Evolutionary conservation across 2,888 invertebrate genomes (phyloP), one percentile per base, ranked within the genome.

Genomic region (Spisula subtruncata): DNA sequence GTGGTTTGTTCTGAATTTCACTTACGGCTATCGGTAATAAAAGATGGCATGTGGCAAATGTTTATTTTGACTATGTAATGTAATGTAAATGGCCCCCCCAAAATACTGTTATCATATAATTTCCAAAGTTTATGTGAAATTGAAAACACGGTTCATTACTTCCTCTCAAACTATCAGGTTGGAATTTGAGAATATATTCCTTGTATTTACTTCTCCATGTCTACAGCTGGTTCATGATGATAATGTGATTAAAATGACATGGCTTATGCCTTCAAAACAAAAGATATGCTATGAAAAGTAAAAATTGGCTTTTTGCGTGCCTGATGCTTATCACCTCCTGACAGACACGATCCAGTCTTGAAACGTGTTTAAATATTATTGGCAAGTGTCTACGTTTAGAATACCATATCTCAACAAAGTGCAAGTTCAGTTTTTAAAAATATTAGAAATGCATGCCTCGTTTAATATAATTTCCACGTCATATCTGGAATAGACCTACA

Each of bases 31-130:
- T 8, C 41, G 8, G 41, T 41, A 75, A 75, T 75, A 75, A 75
- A 75, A 75, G 29, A 75, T 35, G 75, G 75, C 75, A 75, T 75
- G 75, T 75, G 75, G 75, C 35, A 10, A 35, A 32, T 32, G 75
- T 75, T 35, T 75, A 75, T 32, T 75, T 75, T 75, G 75, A 75
- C 32, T 75, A 18, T 75, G 35, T 75, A 75, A 75, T 75, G 75
- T 4, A 75, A 32, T 18, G 35, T 14, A 12, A 32, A 25, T 75
- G 35, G 35, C 75, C 75, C 32, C 75, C 32, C 35, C 14, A 75
- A 66, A 75, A 29, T 75, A 75, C 16, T 75, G 75, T 75, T 75
- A 75, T 75, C 75, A 75, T 75, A 75, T 75, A 32, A 75, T 75
- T 75, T 75, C 32, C 75, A 75, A 35, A 35, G 29, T 75, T 75